Percentiles rank a stretch among this genome's conserved stretches.
Conservation (phyloP, 2,888 invertebrate species). For the Pasiphila rectangulata region DNA sequence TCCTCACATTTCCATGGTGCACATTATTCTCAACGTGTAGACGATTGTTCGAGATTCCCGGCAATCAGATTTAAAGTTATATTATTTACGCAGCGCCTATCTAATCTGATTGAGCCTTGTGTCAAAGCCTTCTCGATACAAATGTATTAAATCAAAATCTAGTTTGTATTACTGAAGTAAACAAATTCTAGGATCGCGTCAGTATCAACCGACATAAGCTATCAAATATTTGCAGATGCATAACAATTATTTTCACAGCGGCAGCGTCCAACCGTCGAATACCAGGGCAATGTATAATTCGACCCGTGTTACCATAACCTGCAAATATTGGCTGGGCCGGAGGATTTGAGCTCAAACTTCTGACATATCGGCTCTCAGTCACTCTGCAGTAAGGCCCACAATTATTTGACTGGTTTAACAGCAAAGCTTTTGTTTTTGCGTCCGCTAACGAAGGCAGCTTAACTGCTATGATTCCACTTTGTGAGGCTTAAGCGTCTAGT, state of each 20-base stretch:
- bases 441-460: constrained; percentile 28
- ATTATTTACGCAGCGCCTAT: too few species aligned
- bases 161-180: too few species aligned
- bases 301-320: constrained; percentile 3
- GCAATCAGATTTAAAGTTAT: too few species aligned
- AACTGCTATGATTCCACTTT: constrained; percentile 24
- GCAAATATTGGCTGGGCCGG: background rate
- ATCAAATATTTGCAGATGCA: constrained; percentile 3
- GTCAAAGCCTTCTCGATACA: too few species aligned
- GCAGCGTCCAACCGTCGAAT: background rate
- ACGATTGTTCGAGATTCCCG: too few species aligned
- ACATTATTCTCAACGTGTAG: too few species aligned
- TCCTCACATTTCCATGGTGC: too few species aligned
- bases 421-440: constrained; percentile 23
- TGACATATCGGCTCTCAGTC: constrained; percentile 2
- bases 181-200: too few species aligned
- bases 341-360: background rate
- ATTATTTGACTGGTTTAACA: constrained; percentile 19
- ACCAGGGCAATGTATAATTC: background rate
- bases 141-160: too few species aligned
- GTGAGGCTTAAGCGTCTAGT: constrained; percentile 18
- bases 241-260: background rate
- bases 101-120: too few species aligned
- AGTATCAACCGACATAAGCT: too few species aligned
- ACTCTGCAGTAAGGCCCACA: constrained; percentile 8